Base-by-base conservation (phyloP, 2,797 vertebrate genomes). In the Staurois parvus region DNA sequence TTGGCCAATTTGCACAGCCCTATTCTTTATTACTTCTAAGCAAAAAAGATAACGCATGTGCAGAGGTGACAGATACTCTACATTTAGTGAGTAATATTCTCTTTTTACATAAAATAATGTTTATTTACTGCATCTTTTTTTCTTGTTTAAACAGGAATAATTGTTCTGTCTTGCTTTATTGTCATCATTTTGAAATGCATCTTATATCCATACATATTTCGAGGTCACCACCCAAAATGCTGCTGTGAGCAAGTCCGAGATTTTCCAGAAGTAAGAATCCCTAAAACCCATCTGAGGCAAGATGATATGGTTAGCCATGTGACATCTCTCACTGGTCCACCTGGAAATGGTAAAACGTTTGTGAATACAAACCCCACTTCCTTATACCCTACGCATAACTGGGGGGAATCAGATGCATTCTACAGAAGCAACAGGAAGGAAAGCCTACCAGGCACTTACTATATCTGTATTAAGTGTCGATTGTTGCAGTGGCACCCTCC, bases 121-220 rank as follows among this genome's bases (percentile, higher is more conserved):
- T 59, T 24, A 59, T 67, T 62, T 28, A 66, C 12, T 24, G 19
- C 4, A 10, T 90, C 62, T 86, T 88, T 82, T 89, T 75, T 89
- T 88, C 9, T 64, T 52, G 2, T 52, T 24, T 64, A 9, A n/a
- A 84, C 90, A 94, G 94, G 91, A 80, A 88, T 88, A 74, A 87
- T 93, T 88, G 92, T 87, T 73, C 90, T 96, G 82, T 95, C 94
- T 34, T 91, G 96, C 84, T 88, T 94, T 74, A 89, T 91, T 11
- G 91, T 95, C 88, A 90, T 88, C 80, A 79, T 95, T 86, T 88
- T 96, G 84, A 93, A 91, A 90, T 89, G 92, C 89, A 94, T 93
- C 88, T 89, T 94, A 59, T 91, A 89, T 85, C 89, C 84, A 76
- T 87, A 56, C 70, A 93, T 88, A 91, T 76, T 87, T 76, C 89